Evolutionary conservation across 2,797 vertebrate species (phyloP).

Genomic region (Sebastes hubbsi): DNA sequence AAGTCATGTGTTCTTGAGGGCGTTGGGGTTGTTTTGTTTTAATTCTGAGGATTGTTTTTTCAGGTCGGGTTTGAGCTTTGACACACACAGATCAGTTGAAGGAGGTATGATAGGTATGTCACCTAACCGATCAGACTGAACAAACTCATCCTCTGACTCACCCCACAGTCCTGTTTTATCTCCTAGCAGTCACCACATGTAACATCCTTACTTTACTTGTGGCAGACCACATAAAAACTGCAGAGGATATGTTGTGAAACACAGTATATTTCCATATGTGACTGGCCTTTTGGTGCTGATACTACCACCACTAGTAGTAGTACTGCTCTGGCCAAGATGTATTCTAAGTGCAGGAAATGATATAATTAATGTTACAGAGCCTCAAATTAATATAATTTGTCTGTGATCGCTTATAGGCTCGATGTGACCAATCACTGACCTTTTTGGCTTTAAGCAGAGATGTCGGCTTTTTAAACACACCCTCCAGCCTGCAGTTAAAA

Average conservation of each 20-base stretch:
- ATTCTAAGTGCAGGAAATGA: not conserved
- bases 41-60: not conserved
- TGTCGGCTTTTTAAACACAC: not conserved
- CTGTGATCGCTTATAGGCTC: not conserved
- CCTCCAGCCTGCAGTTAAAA: not conserved
- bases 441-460: not conserved
- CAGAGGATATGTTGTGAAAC: not conserved
- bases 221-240: not conserved
- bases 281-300: not conserved
- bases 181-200: not conserved
- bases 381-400: not conserved
- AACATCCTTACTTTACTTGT: not conserved
- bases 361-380: not conserved
- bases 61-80: not conserved
- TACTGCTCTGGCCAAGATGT: not conserved
- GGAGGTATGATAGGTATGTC: conserved; percentile 42
- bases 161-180: not conserved
- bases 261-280: not conserved
- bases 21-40: not conserved
- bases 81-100: not conserved
- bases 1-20: not conserved
- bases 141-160: conserved; percentile 6
- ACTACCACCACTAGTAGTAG: too few species aligned
- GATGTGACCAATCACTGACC: not conserved
- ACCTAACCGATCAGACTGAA: conserved; percentile 22